These are phyloP conservation scores for Ericerus pela DNA, from an alignment of 1,140 invertebrate genomes.

Conservation along the genomic window DNA sequence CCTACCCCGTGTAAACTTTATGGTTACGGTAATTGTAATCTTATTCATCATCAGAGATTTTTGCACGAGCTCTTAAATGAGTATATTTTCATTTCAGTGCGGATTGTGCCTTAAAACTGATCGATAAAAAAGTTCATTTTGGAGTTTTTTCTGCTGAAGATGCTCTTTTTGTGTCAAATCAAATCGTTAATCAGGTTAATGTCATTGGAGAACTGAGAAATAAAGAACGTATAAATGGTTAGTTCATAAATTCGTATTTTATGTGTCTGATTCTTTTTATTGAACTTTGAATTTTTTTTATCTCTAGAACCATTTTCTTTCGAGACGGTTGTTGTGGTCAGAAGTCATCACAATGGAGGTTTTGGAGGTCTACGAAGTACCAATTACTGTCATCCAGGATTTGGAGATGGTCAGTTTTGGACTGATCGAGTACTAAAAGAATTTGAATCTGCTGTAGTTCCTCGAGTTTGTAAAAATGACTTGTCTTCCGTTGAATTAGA, in stretches of 20 bases:
- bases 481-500: conserved; percentile 33
- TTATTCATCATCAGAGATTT: background rate
- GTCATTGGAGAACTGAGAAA: conserved; percentile 36
- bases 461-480: conserved; percentile 6
- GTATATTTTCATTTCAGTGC: conserved; percentile 26
- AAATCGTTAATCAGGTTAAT: conserved; percentile 31
- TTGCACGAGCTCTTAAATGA: background rate
- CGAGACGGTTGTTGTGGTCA: conserved; percentile 41
- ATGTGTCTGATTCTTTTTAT: no score
- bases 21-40: no score
- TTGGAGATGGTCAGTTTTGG: conserved; percentile 36
- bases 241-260: conserved; percentile 1
- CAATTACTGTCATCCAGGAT: conserved; percentile 47
- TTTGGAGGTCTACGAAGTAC: conserved; percentile 33
- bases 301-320: conserved; percentile 39
- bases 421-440: conserved; percentile 39
- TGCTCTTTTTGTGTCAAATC: conserved; percentile 32
- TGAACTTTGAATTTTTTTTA: no score
- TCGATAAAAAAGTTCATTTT: conserved; percentile 34
- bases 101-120: conserved; percentile 37
- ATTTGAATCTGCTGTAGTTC: conserved; percentile 18
- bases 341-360: conserved; percentile 25
- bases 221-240: conserved; percentile 27
- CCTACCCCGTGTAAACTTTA: no score
- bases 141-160: conserved; percentile 41